Conservation (phyloP, 2,888 invertebrate species). For the Idaea dimidiata region DNA sequence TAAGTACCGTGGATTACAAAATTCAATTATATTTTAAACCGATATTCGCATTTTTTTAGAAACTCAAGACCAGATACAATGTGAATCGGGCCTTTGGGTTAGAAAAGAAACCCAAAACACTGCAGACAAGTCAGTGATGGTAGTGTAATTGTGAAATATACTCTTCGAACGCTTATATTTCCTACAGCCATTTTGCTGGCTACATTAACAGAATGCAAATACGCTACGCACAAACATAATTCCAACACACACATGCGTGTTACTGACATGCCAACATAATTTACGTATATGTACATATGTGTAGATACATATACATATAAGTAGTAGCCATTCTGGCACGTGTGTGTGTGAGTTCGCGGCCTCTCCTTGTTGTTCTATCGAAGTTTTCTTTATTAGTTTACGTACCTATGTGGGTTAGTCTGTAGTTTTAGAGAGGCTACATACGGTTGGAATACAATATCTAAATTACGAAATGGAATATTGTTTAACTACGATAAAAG, state of each 20-base stretch:
- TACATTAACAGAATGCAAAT: slow-evolving; percentile 60
- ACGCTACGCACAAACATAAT: slow-evolving; percentile 29
- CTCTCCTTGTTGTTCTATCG: slow-evolving; percentile 32
- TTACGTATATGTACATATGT: slow-evolving; percentile 21
- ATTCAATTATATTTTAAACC: too few species aligned
- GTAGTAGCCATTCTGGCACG: slow-evolving; percentile 36
- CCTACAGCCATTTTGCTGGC: slow-evolving; percentile 48
- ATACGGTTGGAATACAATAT: not conserved
- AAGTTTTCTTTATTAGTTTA: not conserved
- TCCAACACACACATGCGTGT: slow-evolving; percentile 17
- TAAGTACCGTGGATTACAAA: too few species aligned
- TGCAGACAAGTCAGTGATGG: too few species aligned
- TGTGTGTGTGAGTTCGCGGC: slow-evolving; percentile 44
- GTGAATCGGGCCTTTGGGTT: too few species aligned
- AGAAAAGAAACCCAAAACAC: too few species aligned
- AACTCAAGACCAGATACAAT: too few species aligned
- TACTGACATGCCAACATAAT: slow-evolving; percentile 34
- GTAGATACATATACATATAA: slow-evolving; percentile 36
- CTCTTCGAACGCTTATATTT: slow-evolving; percentile 53
- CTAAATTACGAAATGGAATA: too few species aligned
- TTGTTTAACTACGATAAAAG: too few species aligned
- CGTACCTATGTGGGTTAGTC: not conserved
- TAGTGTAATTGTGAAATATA: slow-evolving; percentile 34
- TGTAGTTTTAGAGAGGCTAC: not conserved
- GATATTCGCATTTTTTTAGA: too few species aligned